phyloP scores from a whole-genome alignment of 2,113 vertebrate genomes.

The Indicator maculatus region DNA sequence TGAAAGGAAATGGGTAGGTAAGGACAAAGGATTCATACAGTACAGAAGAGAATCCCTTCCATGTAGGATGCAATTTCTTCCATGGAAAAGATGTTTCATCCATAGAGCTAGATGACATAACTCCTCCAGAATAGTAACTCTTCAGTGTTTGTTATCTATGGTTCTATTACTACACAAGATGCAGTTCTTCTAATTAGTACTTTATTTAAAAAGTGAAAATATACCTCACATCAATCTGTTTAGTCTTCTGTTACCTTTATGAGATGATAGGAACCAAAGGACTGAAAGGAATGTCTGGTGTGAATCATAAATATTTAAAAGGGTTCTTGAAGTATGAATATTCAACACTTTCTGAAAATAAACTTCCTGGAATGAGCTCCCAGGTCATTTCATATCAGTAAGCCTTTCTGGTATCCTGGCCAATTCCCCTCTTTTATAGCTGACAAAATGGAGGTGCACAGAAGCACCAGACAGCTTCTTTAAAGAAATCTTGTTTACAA shows the following conservation, averaged over 20 bases:
- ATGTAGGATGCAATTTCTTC: constrained; percentile 13
- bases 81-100: constrained; percentile 53
- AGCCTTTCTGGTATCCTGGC: background rate
- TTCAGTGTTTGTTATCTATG: background rate
- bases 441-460: background rate
- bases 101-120: background rate
- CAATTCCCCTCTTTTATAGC: background rate
- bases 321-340: background rate
- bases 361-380: background rate
- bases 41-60: background rate
- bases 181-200: background rate
- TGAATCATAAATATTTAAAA: constrained; percentile 8
- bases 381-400: background rate
- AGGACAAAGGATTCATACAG: constrained; percentile 40
- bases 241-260: background rate
- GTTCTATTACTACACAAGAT: background rate
- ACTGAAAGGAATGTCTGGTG: background rate
- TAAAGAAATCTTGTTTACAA: background rate
- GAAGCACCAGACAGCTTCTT: background rate
- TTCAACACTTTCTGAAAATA: constrained; percentile 33
- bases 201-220: constrained; percentile 9
- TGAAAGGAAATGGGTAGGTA: constrained; percentile 40
- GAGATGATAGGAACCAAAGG: background rate
- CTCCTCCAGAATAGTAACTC: constrained; percentile 9
- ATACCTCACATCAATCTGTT: background rate